Base-by-base conservation (phyloP, 2,113 vertebrate species). In the Zosterops lateralis region DNA sequence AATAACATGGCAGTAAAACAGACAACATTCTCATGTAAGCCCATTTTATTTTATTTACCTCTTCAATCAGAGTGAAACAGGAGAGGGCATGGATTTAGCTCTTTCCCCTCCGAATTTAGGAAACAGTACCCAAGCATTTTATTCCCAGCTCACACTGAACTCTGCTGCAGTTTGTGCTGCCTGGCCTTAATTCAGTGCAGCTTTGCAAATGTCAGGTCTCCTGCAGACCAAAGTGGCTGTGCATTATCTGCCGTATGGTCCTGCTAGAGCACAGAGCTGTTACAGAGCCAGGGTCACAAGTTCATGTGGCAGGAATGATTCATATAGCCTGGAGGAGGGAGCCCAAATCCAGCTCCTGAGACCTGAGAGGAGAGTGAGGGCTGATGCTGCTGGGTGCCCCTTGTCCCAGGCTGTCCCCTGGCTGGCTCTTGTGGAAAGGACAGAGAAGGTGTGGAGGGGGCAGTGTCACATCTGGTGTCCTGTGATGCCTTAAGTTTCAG, bases 11-110 rank as follows among this genome's bases (percentile, higher is more conserved):
- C 85, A 58, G 74, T 93, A 90, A 95, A 87, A 91, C 92, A 96
- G 82, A 26, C 93, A 95, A 86, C 83, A 48, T 88, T 98, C 97
- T 94, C 66, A 62, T 93, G 85, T 97, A 94, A 95, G 53, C 79
- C 67, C 80, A 80, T 94, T 95, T 92, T 80, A 67, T 85, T 97
- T 92, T 95, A 94, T 96, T 97, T 96, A 93, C 87, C 28, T 95
- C 82, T 86, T 95, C 84, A 95, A 92, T 94, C 90, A 75, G 79
- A 81, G 51, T 95, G 96, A 95, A 95, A 95, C 51, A 68, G 79
- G 93, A 96, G 91, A 95, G 82, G 78, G 40, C 60, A 76, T 4
- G 24, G 58, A 47, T 92, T 96, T 87, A 74, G 47, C 71, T 85
- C 68, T 94, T 90, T 24, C 84, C 34, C 78, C 75, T 90, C 36